Percentiles rank a stretch among this genome's conserved stretches.
These are phyloP conservation scores for Siniperca knerii DNA, from an alignment of 2,113 vertebrate genomes.

Conservation along the genomic window DNA sequence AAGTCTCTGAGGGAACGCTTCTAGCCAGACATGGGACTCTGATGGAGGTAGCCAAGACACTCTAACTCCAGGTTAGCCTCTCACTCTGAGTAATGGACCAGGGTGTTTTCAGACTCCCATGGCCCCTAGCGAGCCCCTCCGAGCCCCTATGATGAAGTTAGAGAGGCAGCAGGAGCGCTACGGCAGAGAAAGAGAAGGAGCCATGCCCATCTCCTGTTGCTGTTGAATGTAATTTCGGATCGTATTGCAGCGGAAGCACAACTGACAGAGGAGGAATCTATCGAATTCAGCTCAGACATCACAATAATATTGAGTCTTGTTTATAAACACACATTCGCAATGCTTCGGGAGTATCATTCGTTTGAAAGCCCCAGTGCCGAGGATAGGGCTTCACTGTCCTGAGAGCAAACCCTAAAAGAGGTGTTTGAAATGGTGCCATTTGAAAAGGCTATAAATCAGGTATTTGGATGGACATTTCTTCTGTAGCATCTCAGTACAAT, in stretches of 20 bases:
- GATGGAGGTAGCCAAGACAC: constrained; percentile 77
- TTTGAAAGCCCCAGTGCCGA: constrained; percentile 43
- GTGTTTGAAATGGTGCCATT: constrained; percentile 29
- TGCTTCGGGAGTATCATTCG: constrained; percentile 67
- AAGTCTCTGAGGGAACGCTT: constrained; percentile 77
- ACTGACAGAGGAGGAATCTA: constrained; percentile 81
- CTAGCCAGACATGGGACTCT: constrained; percentile 69
- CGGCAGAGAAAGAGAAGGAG: constrained; percentile 56
- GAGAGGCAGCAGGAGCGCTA: constrained; percentile 60
- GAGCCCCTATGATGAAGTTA: constrained; percentile 83
- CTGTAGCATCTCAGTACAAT: not conserved
- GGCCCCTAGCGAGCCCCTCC: constrained; percentile 64
- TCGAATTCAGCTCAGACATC: constrained; percentile 82
- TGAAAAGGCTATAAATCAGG: not conserved
- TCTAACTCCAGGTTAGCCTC: constrained; percentile 77
- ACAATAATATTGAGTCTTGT: constrained; percentile 84
- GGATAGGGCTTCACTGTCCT: constrained; percentile 22
- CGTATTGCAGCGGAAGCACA: constrained; percentile 79
- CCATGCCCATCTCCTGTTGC: constrained; percentile 76
- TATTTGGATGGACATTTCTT: not conserved
- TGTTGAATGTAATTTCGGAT: constrained; percentile 79
- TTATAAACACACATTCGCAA: constrained; percentile 81
- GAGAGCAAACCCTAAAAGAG: constrained; percentile 22
- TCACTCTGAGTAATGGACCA: constrained; percentile 78
- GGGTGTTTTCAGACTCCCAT: constrained; percentile 80